These are phyloP conservation scores for Coluber constrictor DNA, from an alignment of 2,797 vertebrate species.

Conservation along the genomic window DNA sequence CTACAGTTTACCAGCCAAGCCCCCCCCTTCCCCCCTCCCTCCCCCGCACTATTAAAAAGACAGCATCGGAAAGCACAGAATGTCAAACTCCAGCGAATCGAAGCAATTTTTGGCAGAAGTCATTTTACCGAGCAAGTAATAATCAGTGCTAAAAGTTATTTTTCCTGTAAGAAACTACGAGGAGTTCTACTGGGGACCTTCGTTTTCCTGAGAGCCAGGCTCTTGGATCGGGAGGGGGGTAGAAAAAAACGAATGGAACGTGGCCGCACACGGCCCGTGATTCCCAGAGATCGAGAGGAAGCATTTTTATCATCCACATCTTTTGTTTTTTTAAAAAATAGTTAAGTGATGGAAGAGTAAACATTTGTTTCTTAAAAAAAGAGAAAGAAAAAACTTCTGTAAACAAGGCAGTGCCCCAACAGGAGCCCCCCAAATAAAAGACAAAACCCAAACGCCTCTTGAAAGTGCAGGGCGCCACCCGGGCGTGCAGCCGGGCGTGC, in stretches of 20 bases:
- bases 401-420: constrained; percentile 90
- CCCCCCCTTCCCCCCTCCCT: constrained; percentile 76
- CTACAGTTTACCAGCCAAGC: constrained; percentile 78
- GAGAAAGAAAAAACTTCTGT: constrained; percentile 82
- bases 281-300: constrained; percentile 97
- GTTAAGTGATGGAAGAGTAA: constrained; percentile 96
- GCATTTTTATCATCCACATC: constrained; percentile 79
- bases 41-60: constrained; percentile 82
- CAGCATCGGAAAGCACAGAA: constrained; percentile 87
- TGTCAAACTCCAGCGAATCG: constrained; percentile 88
- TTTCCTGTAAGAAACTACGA: constrained; percentile 88
- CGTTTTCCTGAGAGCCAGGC: constrained; percentile 99
- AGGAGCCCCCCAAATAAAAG: constrained; percentile 73
- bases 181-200: constrained; percentile 86
- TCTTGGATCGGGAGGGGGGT: constrained; percentile 92
- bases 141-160: constrained; percentile 97
- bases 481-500: constrained; percentile 90
- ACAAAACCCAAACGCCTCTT: constrained; percentile 87
- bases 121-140: constrained; percentile 91
- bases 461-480: constrained; percentile 93
- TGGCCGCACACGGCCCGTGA: constrained; percentile 92
- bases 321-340: constrained; percentile 71
- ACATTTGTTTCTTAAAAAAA: constrained; percentile 81
- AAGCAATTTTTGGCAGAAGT: constrained; percentile 99
- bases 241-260: constrained; percentile 83